Conservation (phyloP, 2,797 vertebrate species). For the Denticeps clupeoides region DNA sequence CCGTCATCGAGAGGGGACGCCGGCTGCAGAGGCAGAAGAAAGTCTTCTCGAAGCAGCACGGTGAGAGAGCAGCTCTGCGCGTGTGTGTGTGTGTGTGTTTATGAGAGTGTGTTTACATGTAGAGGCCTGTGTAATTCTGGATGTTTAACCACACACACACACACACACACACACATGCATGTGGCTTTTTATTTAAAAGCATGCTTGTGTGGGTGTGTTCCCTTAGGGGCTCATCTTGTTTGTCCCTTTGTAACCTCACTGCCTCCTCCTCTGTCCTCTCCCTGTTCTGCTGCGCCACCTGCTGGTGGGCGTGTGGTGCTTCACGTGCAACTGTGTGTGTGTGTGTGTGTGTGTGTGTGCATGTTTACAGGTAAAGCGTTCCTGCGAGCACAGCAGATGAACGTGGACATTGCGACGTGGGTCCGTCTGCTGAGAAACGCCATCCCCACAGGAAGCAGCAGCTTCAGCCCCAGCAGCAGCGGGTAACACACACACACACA, state of each 20-base stretch:
- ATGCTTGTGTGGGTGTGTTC: not conserved
- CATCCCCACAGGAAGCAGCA: conserved; percentile 66
- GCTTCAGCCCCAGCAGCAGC: conserved; percentile 33
- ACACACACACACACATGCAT: not conserved
- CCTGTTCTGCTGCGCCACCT: no score
- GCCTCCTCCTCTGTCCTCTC: no score
- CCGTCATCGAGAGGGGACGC: conserved; percentile 92
- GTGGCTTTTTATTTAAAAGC: not conserved
- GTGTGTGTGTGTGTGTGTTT: no score
- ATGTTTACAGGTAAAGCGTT: conserved; percentile 69
- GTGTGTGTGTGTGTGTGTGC: not conserved
- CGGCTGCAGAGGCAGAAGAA: conserved; percentile 96
- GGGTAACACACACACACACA: conserved; percentile 14
- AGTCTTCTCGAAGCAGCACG: conserved; percentile 88
- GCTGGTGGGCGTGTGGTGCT: no score
- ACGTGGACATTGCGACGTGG: conserved; percentile 87
- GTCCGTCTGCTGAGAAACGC: conserved; percentile 76
- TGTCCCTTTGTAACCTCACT: no score
- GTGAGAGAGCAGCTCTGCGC: conserved; percentile 39
- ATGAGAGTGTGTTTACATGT: not conserved
- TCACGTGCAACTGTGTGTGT: not conserved
- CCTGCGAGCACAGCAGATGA: conserved; percentile 80
- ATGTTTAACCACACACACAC: no score
- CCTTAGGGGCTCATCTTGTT: not conserved
- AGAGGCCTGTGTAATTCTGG: not conserved